These are phyloP conservation scores for Leiothrix lutea DNA, from an alignment of 2,113 vertebrate species.

Conservation along the genomic window DNA sequence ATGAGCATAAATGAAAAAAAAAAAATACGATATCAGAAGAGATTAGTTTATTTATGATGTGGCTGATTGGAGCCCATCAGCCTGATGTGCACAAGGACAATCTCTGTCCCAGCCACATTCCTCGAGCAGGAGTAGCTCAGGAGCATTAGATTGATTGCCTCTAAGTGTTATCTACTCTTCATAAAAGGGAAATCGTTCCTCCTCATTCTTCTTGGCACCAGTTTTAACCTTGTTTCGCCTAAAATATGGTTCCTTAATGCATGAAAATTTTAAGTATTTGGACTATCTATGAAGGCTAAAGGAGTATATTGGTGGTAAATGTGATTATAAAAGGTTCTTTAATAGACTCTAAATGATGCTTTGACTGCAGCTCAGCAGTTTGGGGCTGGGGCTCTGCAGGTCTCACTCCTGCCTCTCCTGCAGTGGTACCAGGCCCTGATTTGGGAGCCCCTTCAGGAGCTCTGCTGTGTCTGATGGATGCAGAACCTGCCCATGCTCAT, in stretches of 20 bases:
- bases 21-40: not conserved
- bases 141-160: conserved; percentile 34
- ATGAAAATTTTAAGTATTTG: conserved; percentile 22
- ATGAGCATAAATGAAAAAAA: not conserved
- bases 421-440: not conserved
- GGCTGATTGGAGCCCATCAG: not conserved
- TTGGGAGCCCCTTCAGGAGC: not conserved
- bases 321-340: conserved; percentile 49
- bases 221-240: conserved; percentile 20
- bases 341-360: conserved; percentile 48
- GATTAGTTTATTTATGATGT: not conserved
- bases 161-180: conserved; percentile 33
- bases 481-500: not conserved
- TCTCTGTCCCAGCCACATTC: not conserved
- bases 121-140: not conserved
- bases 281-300: conserved; percentile 13
- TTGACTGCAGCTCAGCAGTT: not conserved
- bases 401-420: not conserved
- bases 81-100: not conserved
- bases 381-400: not conserved
- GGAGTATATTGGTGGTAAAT: conserved; percentile 43
- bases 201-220: conserved; percentile 46
- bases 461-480: not conserved
- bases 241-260: conserved; percentile 71
- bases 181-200: conserved; percentile 58